Conservation (phyloP, 2,113 vertebrate genomes). For the Pogonocichla stellata region DNA sequence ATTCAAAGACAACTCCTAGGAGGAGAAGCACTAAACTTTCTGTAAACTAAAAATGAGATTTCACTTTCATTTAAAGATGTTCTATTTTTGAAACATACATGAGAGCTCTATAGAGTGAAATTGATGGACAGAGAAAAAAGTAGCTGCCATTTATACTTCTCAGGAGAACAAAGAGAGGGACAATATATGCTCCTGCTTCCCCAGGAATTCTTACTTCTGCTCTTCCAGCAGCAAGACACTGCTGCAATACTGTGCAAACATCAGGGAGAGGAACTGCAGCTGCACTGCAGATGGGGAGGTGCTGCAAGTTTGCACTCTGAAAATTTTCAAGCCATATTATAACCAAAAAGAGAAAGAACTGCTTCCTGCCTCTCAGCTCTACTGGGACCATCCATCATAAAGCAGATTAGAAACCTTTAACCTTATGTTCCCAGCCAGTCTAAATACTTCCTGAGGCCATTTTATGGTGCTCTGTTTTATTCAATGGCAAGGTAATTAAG, state of each 20-base stretch:
- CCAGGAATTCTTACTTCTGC: not conserved
- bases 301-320: not conserved
- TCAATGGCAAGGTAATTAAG: conserved; percentile 19
- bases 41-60: not conserved
- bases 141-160: not conserved
- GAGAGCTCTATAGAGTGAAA: not conserved
- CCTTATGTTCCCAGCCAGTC: conserved; percentile 27
- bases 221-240: not conserved
- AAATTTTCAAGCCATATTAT: not conserved
- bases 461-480: not conserved
- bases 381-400: not conserved
- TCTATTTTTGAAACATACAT: not conserved
- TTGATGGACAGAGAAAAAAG: not conserved
- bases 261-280: not conserved
- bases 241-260: not conserved
- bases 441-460: conserved; percentile 28
- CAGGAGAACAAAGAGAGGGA: not conserved
- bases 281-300: not conserved
- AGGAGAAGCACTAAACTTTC: not conserved
- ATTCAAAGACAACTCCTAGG: not conserved
- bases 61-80: conserved; percentile 1
- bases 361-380: not conserved
- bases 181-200: not conserved
- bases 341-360: not conserved
- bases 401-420: conserved; percentile 13